phyloP scores from a whole-genome alignment of 1,140 invertebrate species.

The Trialeurodes vaporariorum region DNA sequence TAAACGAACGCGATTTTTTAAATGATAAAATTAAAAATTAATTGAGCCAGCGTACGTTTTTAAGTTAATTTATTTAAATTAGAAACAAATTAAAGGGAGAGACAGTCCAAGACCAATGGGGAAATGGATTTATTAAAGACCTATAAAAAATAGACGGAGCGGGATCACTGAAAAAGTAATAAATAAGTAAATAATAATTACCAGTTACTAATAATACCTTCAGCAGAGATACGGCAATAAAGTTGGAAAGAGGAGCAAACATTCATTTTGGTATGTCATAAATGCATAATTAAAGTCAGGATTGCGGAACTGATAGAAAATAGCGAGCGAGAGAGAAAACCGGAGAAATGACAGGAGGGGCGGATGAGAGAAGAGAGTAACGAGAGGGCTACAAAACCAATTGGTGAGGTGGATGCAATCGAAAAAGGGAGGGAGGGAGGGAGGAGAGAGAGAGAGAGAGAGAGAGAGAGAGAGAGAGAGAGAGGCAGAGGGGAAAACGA shows the following conservation, averaged over 20 bases:
- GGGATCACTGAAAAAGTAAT: not conserved
- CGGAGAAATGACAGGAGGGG: not conserved
- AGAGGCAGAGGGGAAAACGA: not conserved
- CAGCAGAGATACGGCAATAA: not conserved
- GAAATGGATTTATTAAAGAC: not conserved
- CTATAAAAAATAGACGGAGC: not conserved
- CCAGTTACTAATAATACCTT: not conserved
- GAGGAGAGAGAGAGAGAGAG: not conserved
- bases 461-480: not conserved
- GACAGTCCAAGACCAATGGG: not conserved
- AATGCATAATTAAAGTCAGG: not conserved
- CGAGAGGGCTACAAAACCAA: no score
- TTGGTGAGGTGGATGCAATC: no score
- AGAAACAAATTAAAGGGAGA: slow-evolving; percentile 1
- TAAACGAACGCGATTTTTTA: no score
- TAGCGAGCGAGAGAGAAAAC: not conserved
- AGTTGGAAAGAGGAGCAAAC: not conserved
- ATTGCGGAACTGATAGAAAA: not conserved
- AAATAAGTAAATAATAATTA: not conserved
- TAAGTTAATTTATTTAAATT: slow-evolving; percentile 1
- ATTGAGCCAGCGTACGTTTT: no score
- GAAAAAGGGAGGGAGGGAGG: not conserved
- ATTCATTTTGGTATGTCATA: not conserved
- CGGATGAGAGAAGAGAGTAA: no score
- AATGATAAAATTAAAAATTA: no score